Conservation (phyloP, 2,797 vertebrate species). For the Phalanger gymnotis region DNA sequence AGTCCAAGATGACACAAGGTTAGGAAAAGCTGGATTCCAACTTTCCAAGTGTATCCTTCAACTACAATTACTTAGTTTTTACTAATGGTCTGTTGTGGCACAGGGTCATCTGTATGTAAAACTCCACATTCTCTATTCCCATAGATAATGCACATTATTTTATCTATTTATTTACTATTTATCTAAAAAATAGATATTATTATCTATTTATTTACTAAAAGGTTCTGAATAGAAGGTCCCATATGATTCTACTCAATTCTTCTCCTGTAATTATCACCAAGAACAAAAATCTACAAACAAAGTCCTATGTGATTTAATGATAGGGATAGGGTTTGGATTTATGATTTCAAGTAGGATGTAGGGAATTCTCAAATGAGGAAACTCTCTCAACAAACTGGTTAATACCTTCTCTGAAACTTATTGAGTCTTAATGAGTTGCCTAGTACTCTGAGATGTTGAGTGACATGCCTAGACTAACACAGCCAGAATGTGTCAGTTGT, state of each 20-base stretch:
- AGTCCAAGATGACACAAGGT: background rate
- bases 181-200: too few species aligned
- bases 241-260: background rate
- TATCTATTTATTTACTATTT: background rate
- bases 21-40: too few species aligned
- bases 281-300: background rate
- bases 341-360: background rate
- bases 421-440: background rate
- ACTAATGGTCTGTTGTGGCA: background rate
- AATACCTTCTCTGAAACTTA: background rate
- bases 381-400: background rate
- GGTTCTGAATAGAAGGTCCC: too few species aligned
- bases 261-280: background rate
- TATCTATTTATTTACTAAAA: background rate
- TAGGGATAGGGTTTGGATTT: background rate
- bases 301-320: background rate
- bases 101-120: background rate
- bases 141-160: background rate
- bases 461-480: background rate
- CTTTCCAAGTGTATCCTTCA: too few species aligned
- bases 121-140: background rate
- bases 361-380: background rate
- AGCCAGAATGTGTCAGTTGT: background rate
- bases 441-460: too few species aligned
- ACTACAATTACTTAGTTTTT: background rate